A percentile compares a stretch with the other conserved stretches of the same genome.
These are phyloP conservation scores for Ephydatia muelleri DNA, from an alignment of 37 sponge, comb jelly and placozoan species.

Conservation along the genomic window DNA sequence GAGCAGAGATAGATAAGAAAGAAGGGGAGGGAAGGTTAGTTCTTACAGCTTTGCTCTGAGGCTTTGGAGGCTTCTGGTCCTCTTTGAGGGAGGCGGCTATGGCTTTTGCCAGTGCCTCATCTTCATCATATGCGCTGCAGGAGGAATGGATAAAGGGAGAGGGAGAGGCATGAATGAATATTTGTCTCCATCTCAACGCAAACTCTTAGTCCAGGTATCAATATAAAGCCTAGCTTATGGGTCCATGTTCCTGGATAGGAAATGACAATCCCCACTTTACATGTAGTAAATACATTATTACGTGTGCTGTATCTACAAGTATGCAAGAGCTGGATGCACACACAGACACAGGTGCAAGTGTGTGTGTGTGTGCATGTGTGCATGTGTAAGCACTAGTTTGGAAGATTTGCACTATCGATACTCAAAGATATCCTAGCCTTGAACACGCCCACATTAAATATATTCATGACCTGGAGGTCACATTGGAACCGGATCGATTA, in stretches of 20 bases:
- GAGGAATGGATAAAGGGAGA: background rate
- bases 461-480: no score
- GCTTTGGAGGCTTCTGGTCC: background rate
- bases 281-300: background rate
- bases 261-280: background rate
- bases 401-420: background rate
- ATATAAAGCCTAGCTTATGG: no score
- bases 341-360: background rate
- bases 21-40: background rate
- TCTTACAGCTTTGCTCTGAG: background rate
- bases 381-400: background rate
- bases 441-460: no score
- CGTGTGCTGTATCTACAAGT: background rate
- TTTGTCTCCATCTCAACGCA: no score
- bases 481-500: no score
- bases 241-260: no score
- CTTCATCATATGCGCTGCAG: slow-evolving; percentile 46
- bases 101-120: slow-evolving; percentile 75
- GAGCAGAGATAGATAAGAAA: background rate
- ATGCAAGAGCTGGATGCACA: background rate
- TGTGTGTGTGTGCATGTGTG: background rate
- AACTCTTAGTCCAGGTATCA: no score
- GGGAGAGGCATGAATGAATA: no score
- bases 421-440: no score
- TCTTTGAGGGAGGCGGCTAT: slow-evolving; percentile 79